Base-by-base conservation (phyloP, 2,888 invertebrate species). In the Aspidapion aeneum region DNA sequence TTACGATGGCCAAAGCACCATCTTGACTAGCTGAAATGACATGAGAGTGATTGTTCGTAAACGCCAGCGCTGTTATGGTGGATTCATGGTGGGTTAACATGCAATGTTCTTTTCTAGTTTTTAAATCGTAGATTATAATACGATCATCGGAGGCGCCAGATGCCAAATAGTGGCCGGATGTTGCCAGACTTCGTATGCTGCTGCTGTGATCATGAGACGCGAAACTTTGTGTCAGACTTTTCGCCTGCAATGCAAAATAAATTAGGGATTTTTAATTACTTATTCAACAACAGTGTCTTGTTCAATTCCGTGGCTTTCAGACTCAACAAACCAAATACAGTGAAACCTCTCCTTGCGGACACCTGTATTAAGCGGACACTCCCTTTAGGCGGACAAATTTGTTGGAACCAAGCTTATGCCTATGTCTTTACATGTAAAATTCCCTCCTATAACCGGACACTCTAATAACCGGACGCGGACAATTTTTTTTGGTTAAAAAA, bases 91-190 rank as follows among this genome's bases (percentile, higher is more conserved):
- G 88, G 74, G 89, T 87, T 52, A 97, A 81, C 69, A 89, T 88
- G 50, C 93, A 93, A 65, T 89, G 86, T 76, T 95, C 93, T 72
- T 86, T 88, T 48, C 94, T 85, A 0, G 84, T 84, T 68, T 86
- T 86, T 82, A 98, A 85, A 75, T 96, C 91, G 69, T 94, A 93
- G 1, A 98, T 82, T 60, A 90, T 87, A 60, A 97, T 89, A 66
- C 90, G 88, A 80, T 97, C 97, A 79, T 98, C 97, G 1, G 91
- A 87, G 58, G 93, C 92, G 7, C 95, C 96, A 1, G 94, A 93
- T 0, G 94, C 95, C 57, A 96, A 77, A 77, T 89, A 90, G 74
- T 86, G 87, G 1, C 87, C 87, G 16, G 85, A 86, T 7, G 87
- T 82, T 0, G 91, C 86, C 1, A 95, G 77, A 68, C 89, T 86